Evolutionary conservation across 2,888 invertebrate genomes (phyloP).

Genomic region (Papilio protenor): DNA sequence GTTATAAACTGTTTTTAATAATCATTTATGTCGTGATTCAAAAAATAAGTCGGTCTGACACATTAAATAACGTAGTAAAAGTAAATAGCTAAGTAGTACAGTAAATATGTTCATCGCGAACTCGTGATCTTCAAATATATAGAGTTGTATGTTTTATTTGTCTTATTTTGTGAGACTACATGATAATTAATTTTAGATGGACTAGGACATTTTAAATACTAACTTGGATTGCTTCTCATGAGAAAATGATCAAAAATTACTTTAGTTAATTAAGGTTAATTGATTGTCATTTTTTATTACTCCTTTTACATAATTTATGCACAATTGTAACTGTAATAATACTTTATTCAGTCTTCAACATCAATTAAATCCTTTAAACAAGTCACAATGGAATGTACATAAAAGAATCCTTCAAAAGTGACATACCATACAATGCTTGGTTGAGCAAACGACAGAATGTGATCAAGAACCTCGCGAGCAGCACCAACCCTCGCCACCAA

Average conservation of each 20-base stretch:
- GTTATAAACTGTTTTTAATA: not conserved
- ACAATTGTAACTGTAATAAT: not conserved
- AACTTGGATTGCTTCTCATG: too few species aligned
- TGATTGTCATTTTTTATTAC: too few species aligned
- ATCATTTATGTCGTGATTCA: not conserved
- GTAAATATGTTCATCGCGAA: constrained; percentile 20
- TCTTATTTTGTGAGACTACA: not conserved
- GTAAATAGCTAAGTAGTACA: constrained; percentile 6
- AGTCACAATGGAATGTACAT: not conserved
- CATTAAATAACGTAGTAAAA: constrained; percentile 9
- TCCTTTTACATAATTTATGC: too few species aligned
- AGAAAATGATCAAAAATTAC: too few species aligned
- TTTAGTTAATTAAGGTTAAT: too few species aligned
- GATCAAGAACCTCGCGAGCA: constrained; percentile 77
- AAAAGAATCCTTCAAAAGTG: not conserved
- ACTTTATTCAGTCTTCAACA: not conserved
- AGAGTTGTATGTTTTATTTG: not conserved
- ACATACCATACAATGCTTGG: constrained; percentile 62
- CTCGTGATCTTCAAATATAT: constrained; percentile 31
- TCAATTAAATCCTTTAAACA: not conserved
- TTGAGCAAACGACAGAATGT: constrained; percentile 70
- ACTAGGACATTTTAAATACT: not conserved
- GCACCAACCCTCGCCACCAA: constrained; percentile 80
- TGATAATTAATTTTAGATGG: not conserved
- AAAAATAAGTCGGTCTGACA: not conserved